Evolutionary conservation across 2,797 vertebrate species (phyloP), one percentile per base, ranked within the genome.

Genomic region (Pogoniulus pusillus): DNA sequence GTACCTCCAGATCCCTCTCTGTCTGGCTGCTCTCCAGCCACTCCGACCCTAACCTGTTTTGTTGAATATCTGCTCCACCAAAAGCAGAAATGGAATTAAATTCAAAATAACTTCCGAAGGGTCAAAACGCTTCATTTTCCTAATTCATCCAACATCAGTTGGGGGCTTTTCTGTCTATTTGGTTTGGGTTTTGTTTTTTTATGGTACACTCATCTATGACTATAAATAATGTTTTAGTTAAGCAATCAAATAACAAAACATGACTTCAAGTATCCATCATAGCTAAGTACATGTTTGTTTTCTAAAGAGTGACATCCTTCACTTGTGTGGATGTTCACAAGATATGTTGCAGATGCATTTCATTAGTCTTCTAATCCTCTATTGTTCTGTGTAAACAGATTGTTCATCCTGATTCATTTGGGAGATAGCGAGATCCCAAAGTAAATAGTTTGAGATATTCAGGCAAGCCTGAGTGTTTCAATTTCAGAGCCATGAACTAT

Each of bases 361-460:
- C 71, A 65, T 94, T 96, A 80, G 20, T 65, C 45, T 89, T 90
- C 92, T 87, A 66, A 59, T 82, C 51, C 60, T 68, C 32, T 72
- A 57, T 37, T 89, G 37, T 51, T 91, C 64, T 60, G 12, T 59
- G 11, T 80, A 95, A 96, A 75, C 45, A 69, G 47, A 80, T 83
- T 69, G 41, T 45, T 96, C 85, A 72, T 70, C 71, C 76, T 79
- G 71, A 90, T 92, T 94, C 73, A 77, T 88, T 77, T 86, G 66
- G 71, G 75, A 95, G 66, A 87, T 66, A 64, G 58, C 30, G 47
- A 94, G 68, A 58, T 94, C 91, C 70, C 82, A 51, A 64, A 94
- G 73, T 75, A 87, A 86, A 79, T 30, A 81, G 66, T 75, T 30
- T 86, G 82, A 63, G 29, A 64, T 79, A 85, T 71, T 80, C 60